Percentiles rank a stretch among this genome's conserved stretches.
Evolutionary conservation across 2,888 invertebrate genomes (phyloP).

Genomic region (Eulithis testata): DNA sequence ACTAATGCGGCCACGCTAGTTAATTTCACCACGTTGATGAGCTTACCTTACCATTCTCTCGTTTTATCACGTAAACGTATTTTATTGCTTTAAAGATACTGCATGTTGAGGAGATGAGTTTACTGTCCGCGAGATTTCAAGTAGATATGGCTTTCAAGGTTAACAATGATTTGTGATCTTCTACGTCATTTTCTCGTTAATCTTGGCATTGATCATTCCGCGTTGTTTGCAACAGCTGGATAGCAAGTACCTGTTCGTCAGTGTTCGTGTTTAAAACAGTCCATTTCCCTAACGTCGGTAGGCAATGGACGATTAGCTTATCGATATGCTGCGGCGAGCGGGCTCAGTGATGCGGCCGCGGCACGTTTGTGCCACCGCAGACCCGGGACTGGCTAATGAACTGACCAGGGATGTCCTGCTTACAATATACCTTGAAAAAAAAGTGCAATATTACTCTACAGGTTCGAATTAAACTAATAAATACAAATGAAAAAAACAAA

Average conservation of each 20-base stretch:
- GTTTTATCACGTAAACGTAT: slow-evolving; percentile 26
- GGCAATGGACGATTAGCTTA: slow-evolving; percentile 23
- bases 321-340: slow-evolving; percentile 37
- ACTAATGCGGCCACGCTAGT: slow-evolving; percentile 55
- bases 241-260: slow-evolving; percentile 8
- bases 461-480: neutral
- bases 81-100: slow-evolving; percentile 20
- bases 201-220: too few relatives aligned
- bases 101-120: slow-evolving; percentile 11
- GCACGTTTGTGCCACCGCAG: slow-evolving; percentile 48
- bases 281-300: slow-evolving; percentile 28
- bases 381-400: slow-evolving; percentile 69
- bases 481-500: too few relatives aligned
- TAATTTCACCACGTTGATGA: slow-evolving; percentile 53
- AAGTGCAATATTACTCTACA: neutral
- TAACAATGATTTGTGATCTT: too few relatives aligned
- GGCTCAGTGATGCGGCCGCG: slow-evolving; percentile 38
- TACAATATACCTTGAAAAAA: neutral
- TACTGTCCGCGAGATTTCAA: slow-evolving; percentile 7
- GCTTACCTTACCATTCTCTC: slow-evolving; percentile 33
- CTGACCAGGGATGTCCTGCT: slow-evolving; percentile 48
- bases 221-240: too few relatives aligned
- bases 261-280: slow-evolving; percentile 23
- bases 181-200: too few relatives aligned
- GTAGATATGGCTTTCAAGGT: too few relatives aligned